A percentile compares a stretch with the other conserved stretches of the same genome.
These are phyloP conservation scores for Oostethus manadensis DNA, from an alignment of 2,113 vertebrate species.

Conservation along the genomic window DNA sequence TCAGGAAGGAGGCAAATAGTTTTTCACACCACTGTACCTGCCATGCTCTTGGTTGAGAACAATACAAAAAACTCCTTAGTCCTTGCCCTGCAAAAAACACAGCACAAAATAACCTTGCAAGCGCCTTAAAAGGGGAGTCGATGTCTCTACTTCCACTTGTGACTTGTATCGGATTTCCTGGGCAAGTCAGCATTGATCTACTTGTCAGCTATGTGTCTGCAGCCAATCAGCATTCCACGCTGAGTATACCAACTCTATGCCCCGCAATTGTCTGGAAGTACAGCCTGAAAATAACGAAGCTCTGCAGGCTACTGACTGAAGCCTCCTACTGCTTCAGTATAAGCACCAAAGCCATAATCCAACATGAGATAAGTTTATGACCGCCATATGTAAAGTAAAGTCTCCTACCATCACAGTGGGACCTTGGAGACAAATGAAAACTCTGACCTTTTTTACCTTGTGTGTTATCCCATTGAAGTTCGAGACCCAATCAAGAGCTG, in stretches of 20 bases:
- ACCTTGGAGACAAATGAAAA: constrained; percentile 8
- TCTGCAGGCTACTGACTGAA: constrained; percentile 22
- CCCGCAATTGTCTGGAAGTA: constrained; percentile 35
- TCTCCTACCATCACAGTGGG: constrained; percentile 8
- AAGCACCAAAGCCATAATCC: constrained; percentile 21
- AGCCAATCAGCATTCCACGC: constrained; percentile 18
- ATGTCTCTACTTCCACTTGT: not conserved
- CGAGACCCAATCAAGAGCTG: not conserved
- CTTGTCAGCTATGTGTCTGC: constrained; percentile 24
- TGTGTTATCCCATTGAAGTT: not conserved
- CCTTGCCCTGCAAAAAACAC: not conserved
- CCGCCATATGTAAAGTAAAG: not conserved
- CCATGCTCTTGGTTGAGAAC: no score
- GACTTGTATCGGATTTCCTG: constrained; percentile 28
- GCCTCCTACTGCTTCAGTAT: constrained; percentile 31
- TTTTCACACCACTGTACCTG: no score
- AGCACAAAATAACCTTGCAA: constrained; percentile 6
- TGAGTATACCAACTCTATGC: constrained; percentile 50
- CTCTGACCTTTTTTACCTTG: constrained; percentile 26
- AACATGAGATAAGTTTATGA: constrained; percentile 10
- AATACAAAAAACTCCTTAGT: not conserved
- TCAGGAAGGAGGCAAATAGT: no score
- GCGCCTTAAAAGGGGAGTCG: constrained; percentile 1
- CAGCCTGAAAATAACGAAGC: constrained; percentile 32
- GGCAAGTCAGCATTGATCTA: constrained; percentile 39